These are phyloP conservation scores for Darevskia nairensis DNA, from an alignment of 2,797 vertebrate species.

Conservation along the genomic window DNA sequence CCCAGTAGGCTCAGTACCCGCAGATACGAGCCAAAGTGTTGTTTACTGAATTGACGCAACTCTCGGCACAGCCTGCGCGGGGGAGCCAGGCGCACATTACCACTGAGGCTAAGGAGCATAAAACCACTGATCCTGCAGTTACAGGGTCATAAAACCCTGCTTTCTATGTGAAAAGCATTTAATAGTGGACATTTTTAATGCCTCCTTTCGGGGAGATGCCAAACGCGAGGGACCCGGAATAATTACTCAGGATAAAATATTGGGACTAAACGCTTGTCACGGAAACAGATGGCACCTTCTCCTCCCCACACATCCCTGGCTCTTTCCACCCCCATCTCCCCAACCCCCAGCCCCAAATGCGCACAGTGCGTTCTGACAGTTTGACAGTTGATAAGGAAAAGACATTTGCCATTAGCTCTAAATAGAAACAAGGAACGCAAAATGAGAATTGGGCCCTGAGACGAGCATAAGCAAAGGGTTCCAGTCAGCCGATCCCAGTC, in stretches of 20 bases:
- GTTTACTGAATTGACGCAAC: conserved; percentile 70
- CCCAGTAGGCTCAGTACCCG: conserved; percentile 62
- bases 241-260: conserved; percentile 72
- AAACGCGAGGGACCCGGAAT: conserved; percentile 69
- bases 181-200: conserved; percentile 72
- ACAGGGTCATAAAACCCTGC: conserved; percentile 72
- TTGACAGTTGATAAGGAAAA: conserved; percentile 70
- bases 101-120: conserved; percentile 60
- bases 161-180: conserved; percentile 75
- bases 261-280: conserved; percentile 67
- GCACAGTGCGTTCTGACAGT: conserved; percentile 63
- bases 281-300: conserved; percentile 68
- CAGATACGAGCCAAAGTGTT: conserved; percentile 66
- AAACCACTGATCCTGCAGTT: conserved; percentile 75
- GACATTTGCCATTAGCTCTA: conserved; percentile 64
- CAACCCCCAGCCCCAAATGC: conserved; percentile 57
- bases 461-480: conserved; percentile 61
- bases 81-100: conserved; percentile 60
- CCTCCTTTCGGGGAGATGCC: conserved; percentile 66
- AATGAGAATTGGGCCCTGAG: conserved; percentile 46
- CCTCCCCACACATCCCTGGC: conserved; percentile 9
- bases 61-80: conserved; percentile 53
- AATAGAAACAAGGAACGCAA: conserved; percentile 59
- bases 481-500: conserved; percentile 46
- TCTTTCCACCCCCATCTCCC: conserved; percentile 38